These are phyloP conservation scores for Eudyptes chrysolophus DNA, from an alignment of 2,113 vertebrate genomes.

Conservation along the genomic window DNA sequence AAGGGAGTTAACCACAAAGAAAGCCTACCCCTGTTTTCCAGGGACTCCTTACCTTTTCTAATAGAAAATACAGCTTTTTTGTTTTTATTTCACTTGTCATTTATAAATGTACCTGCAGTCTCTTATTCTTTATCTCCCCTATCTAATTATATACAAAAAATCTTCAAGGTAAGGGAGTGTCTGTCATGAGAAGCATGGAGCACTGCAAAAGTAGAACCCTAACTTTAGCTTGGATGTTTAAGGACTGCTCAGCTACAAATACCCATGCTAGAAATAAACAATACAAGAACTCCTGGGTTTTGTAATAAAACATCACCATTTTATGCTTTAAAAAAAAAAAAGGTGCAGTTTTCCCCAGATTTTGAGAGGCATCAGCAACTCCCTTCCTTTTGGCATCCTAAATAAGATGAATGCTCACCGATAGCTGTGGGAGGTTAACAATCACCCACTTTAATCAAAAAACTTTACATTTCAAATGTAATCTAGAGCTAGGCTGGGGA, in stretches of 20 bases:
- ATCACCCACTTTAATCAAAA: constrained; percentile 30
- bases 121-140: background rate
- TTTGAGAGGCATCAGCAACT: background rate
- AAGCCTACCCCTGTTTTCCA: background rate
- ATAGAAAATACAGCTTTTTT: background rate
- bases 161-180: background rate
- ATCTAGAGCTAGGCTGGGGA: constrained; percentile 11
- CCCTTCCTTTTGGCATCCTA: background rate
- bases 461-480: constrained; percentile 66
- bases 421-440: constrained; percentile 51
- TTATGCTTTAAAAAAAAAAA: background rate
- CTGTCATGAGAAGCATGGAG: background rate
- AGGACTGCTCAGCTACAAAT: background rate
- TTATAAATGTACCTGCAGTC: background rate
- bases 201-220: background rate
- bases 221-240: background rate
- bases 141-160: background rate
- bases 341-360: background rate
- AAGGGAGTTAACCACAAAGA: background rate
- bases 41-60: background rate
- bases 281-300: background rate
- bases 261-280: background rate
- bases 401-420: background rate
- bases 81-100: background rate
- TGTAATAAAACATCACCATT: background rate